phyloP scores from a whole-genome alignment of 1,140 invertebrate species.

The Caenorhabditis inopinata region DNA sequence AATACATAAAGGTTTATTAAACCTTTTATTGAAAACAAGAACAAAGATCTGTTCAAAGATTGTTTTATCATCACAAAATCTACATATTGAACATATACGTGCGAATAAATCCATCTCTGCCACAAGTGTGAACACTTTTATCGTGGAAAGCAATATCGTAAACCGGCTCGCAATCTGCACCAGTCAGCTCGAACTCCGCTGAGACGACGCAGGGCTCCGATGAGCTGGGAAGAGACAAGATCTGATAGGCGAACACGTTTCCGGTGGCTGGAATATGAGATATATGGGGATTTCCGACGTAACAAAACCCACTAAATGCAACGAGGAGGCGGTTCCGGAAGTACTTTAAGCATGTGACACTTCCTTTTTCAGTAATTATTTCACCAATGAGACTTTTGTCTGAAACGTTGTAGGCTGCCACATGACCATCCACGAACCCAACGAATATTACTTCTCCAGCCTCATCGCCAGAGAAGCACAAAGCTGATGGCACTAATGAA shows the following conservation, averaged over 20 bases:
- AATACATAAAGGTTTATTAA: neutral
- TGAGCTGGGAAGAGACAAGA: conserved; percentile 62
- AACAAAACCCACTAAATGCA: conserved; percentile 41
- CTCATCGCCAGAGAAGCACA: conserved; percentile 13
- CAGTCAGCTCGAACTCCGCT: conserved; percentile 70
- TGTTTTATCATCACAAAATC: neutral
- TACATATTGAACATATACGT: conserved; percentile 66
- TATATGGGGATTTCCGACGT: too few relatives aligned
- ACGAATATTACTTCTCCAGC: conserved; percentile 40
- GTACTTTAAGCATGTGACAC: neutral
- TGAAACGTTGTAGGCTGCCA: conserved; percentile 34
- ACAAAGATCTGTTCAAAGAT: too few relatives aligned
- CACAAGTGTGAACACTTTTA: conserved; percentile 65
- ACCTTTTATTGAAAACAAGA: neutral
- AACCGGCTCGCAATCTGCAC: conserved; percentile 73
- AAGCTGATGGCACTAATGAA: conserved; percentile 55
- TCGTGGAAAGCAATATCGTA: conserved; percentile 65
- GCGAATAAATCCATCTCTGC: conserved; percentile 67
- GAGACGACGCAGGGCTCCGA: conserved; percentile 66
- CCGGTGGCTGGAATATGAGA: neutral
- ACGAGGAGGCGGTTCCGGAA: conserved; percentile 20
- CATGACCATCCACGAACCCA: conserved; percentile 39
- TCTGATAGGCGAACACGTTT: neutral
- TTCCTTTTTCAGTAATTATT: conserved; percentile 10
- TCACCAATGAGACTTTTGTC: neutral